phyloP scores from a whole-genome alignment of 1,140 invertebrate species.

The Glomeris maerens region DNA sequence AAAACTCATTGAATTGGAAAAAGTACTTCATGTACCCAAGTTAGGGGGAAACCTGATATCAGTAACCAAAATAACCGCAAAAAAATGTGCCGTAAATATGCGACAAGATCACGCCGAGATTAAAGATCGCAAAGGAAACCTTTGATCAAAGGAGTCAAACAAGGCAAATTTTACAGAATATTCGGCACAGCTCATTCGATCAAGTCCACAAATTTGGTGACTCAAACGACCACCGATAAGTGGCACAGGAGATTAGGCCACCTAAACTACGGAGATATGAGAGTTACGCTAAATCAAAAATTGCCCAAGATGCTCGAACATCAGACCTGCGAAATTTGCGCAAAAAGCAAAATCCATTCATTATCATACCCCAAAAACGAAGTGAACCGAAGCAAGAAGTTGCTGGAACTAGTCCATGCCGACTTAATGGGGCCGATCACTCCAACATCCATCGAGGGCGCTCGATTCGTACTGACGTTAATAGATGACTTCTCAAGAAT shows the following conservation, averaged over 20 bases:
- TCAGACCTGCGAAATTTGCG: too few relatives aligned
- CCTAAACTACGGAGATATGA: neutral
- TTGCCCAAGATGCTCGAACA: neutral
- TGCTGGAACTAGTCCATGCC: too few relatives aligned
- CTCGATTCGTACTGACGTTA: constrained; percentile 26
- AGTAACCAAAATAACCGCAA: constrained; percentile 7
- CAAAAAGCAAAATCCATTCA: neutral
- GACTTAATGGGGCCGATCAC: too few relatives aligned
- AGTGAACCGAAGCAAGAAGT: neutral
- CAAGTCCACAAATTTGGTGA: too few relatives aligned
- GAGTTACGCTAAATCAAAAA: neutral
- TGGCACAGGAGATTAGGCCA: neutral
- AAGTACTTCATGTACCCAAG: neutral
- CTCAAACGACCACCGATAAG: too few relatives aligned
- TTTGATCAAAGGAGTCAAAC: too few relatives aligned
- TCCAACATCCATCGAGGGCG: constrained; percentile 23
- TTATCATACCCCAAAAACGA: neutral
- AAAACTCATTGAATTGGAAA: neutral
- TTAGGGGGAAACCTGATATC: too few relatives aligned
- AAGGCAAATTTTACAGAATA: too few relatives aligned
- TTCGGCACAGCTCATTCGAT: too few relatives aligned
- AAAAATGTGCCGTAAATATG: neutral
- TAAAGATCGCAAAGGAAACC: too few relatives aligned
- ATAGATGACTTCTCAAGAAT: too few relatives aligned
- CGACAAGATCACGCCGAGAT: too few relatives aligned